These are phyloP conservation scores for Orthosia cruda DNA, from an alignment of 2,888 invertebrate species.

Conservation along the genomic window DNA sequence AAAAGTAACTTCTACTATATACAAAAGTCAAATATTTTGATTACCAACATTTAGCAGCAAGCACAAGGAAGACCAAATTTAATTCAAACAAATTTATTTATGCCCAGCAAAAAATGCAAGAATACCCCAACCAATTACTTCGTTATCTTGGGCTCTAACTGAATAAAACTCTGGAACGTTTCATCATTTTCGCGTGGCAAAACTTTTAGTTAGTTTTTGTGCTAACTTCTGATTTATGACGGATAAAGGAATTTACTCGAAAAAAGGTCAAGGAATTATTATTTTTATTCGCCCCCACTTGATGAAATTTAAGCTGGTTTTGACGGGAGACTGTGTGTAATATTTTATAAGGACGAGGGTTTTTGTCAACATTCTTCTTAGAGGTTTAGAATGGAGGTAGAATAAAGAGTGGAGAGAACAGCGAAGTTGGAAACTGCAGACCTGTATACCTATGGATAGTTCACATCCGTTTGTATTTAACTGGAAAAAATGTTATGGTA, in stretches of 20 bases:
- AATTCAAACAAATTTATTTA: constrained; percentile 56
- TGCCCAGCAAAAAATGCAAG: constrained; percentile 53
- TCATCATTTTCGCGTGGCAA: constrained; percentile 87
- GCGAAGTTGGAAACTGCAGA: neutral
- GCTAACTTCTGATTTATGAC: constrained; percentile 88
- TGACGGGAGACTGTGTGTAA: constrained; percentile 66
- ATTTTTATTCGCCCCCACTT: constrained; percentile 73
- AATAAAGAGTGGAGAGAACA: constrained; percentile 13
- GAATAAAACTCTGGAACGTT: constrained; percentile 87
- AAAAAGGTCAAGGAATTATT: constrained; percentile 84
- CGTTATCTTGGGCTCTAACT: constrained; percentile 87
- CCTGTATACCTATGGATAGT: neutral
- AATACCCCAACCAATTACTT: constrained; percentile 83
- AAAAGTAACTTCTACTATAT: neutral
- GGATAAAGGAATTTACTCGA: constrained; percentile 85
- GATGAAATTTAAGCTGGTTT: constrained; percentile 77
- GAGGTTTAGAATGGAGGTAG: constrained; percentile 4
- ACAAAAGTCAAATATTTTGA: constrained; percentile 1
- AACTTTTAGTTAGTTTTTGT: constrained; percentile 90
- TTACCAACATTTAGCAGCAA: constrained; percentile 14
- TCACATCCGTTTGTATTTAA: too few relatives aligned
- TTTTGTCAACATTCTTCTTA: constrained; percentile 50
- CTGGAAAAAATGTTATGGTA: neutral
- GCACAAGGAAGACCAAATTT: constrained; percentile 21
- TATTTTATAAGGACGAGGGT: constrained; percentile 66